phyloP scores from a whole-genome alignment of 2,113 vertebrate genomes.

The Cyanocitta stelleri region DNA sequence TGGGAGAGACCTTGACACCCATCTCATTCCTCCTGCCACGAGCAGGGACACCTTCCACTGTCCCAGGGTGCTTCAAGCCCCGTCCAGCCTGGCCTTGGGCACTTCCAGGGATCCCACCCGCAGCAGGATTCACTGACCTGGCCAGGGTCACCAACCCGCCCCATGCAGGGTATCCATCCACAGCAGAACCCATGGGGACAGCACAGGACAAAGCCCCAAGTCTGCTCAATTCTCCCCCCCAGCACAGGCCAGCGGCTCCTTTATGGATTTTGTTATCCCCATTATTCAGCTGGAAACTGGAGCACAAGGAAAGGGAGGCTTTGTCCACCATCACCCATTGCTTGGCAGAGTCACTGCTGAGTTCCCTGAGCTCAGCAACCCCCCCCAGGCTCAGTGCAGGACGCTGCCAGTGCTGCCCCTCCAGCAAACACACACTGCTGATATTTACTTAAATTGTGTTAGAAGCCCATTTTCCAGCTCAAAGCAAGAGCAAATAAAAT shows the following conservation, averaged over 20 bases:
- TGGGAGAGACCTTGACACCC: neutral
- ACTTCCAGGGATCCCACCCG: neutral
- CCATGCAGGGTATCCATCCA: fast-evolving
- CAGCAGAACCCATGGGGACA: neutral
- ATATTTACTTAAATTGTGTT: neutral
- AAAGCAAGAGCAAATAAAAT: neutral
- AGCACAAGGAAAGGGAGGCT: neutral
- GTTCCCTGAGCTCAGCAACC: neutral
- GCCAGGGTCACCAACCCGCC: no score
- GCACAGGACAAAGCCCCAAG: neutral
- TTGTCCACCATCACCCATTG: neutral
- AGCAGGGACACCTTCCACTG: neutral
- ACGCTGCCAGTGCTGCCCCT: neutral
- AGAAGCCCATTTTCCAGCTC: neutral
- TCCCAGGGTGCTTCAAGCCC: neutral
- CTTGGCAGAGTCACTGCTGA: neutral
- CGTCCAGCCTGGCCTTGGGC: fast-evolving
- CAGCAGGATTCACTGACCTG: fast-evolving
- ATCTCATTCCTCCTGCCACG: no score
- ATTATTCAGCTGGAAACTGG: neutral
- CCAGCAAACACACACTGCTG: neutral
- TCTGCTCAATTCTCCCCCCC: fast-evolving
- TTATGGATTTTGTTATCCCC: fast-evolving
- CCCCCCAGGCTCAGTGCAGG: neutral
- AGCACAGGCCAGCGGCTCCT: neutral